These are phyloP conservation scores for Cavia porcellus DNA, from an alignment of 2,113 vertebrate genomes.

Conservation along the genomic window DNA sequence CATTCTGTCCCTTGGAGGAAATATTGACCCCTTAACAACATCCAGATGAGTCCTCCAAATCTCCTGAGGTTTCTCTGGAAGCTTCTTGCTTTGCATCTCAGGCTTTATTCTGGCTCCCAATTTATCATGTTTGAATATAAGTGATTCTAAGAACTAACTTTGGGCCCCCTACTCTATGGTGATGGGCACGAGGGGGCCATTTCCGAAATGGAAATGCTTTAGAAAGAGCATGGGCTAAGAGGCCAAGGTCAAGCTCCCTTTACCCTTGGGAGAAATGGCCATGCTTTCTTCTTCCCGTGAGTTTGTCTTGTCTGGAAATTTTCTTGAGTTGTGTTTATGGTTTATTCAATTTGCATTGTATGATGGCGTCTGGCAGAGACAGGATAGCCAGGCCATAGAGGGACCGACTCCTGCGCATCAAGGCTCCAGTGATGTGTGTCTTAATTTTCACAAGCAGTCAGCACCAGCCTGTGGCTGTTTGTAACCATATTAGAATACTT, in stretches of 20 bases:
- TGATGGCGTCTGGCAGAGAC: not conserved
- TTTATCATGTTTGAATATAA: not conserved
- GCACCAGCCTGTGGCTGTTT: conserved; percentile 55
- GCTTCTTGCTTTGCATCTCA: not conserved
- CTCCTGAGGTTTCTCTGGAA: not conserved
- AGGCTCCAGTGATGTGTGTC: not conserved
- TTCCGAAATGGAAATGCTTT: not conserved
- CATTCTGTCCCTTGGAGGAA: not conserved
- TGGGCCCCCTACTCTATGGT: not conserved
- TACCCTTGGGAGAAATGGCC: not conserved
- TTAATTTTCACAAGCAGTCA: conserved; percentile 54
- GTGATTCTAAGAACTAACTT: not conserved
- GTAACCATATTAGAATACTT: conserved; percentile 54
- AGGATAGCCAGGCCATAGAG: not conserved
- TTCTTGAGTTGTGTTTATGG: not conserved
- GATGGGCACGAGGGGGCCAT: not conserved
- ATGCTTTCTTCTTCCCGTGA: not conserved
- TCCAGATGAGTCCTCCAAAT: not conserved
- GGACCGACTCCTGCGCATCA: conserved; percentile 40
- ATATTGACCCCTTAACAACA: not conserved
- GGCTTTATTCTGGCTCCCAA: not conserved
- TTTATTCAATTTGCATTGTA: not conserved
- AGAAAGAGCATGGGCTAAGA: too few species aligned
- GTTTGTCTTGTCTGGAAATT: not conserved
- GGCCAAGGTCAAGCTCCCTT: not conserved